These are phyloP conservation scores for Orchesellides sinensis DNA, from an alignment of 2,888 invertebrate genomes.

Conservation along the genomic window DNA sequence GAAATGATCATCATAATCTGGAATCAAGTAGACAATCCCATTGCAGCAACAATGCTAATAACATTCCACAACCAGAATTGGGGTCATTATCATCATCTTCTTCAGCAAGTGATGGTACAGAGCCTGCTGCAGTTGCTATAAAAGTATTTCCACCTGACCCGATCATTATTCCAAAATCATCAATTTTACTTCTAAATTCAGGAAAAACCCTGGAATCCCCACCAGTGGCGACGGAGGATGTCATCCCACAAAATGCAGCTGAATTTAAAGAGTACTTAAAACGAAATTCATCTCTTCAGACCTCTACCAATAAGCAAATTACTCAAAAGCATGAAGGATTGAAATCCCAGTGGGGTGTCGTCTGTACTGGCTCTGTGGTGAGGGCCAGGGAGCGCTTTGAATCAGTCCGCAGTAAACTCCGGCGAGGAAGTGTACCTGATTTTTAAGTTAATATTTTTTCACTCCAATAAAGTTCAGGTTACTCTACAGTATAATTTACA, in stretches of 20 bases:
- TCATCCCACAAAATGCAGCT: neutral
- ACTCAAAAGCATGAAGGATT: slow-evolving; percentile 26
- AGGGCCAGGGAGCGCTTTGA: slow-evolving; percentile 69
- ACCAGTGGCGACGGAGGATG: neutral
- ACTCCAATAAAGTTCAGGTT: neutral
- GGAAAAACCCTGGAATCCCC: slow-evolving; percentile 21
- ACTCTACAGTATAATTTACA: too few relatives aligned
- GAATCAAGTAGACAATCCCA: slow-evolving; percentile 23
- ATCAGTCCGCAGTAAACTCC: slow-evolving; percentile 54
- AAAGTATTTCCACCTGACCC: slow-evolving; percentile 66
- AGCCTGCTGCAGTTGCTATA: slow-evolving; percentile 65
- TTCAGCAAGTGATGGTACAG: slow-evolving; percentile 9
- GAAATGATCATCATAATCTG: neutral
- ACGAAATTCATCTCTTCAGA: neutral
- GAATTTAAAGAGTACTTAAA: slow-evolving; percentile 33
- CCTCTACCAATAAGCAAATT: slow-evolving; percentile 19
- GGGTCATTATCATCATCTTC: neutral
- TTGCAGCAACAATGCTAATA: slow-evolving; percentile 4
- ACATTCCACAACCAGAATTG: neutral
- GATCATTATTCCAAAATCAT: slow-evolving; percentile 58
- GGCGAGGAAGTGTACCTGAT: slow-evolving; percentile 70
- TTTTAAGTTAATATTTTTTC: slow-evolving; percentile 44
- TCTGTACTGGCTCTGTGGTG: slow-evolving; percentile 70
- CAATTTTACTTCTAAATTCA: slow-evolving; percentile 36
- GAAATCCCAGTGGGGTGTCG: slow-evolving; percentile 63